Evolutionary conservation across 2,888 invertebrate species (phyloP), one percentile per base, ranked within the genome.

Genomic region (Oscheius sp.): DNA sequence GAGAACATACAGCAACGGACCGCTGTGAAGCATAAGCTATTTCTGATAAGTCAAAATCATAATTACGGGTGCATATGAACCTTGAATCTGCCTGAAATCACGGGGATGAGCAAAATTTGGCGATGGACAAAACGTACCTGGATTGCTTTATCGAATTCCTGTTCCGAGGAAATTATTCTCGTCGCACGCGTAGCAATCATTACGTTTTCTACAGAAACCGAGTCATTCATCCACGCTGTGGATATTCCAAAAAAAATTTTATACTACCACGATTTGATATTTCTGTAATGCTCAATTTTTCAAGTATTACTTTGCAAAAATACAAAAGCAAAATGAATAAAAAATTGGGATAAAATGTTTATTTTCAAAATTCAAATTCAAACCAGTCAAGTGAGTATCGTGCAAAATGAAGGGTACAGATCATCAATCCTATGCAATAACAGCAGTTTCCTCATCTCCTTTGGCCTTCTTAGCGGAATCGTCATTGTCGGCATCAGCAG

Each of bases 401-500:
- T 35, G 35, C 35, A 35, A 35, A 35, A 6, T 55, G n/a, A n/a
- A n/a, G n/a, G n/a, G n/a, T 12, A 59, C 21, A 70, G 25, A 45
- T 53, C 21, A 43, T n/a, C 7, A n/a, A n/a, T n/a, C 1, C 18
- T 56, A 23, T 13, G 56, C 55, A 35, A 55, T 41, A 29, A 41
- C 56, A 35, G 21, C 21, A 64, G 46, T 46, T 25, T 46, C 59
- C 12, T 29, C 41, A 27, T 71, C 71, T 12, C 25, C 56, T 41
- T 64, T 63, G 21, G 52, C 46, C n/a, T 56, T 53, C 58, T 74
- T 74, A 35, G 71, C 45, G 9, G 55, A 23, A 25, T 64, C 43
- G 16, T 70, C 76, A 5, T 59, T 71, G 6, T 72, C 69, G 1
- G 71, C 53, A 18, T 59, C 68, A 18, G 78, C 80, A 35, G 77